These are phyloP conservation scores for Protobothrops mucrosquamatus DNA, from an alignment of 2,113 vertebrate genomes.

Conservation along the genomic window DNA sequence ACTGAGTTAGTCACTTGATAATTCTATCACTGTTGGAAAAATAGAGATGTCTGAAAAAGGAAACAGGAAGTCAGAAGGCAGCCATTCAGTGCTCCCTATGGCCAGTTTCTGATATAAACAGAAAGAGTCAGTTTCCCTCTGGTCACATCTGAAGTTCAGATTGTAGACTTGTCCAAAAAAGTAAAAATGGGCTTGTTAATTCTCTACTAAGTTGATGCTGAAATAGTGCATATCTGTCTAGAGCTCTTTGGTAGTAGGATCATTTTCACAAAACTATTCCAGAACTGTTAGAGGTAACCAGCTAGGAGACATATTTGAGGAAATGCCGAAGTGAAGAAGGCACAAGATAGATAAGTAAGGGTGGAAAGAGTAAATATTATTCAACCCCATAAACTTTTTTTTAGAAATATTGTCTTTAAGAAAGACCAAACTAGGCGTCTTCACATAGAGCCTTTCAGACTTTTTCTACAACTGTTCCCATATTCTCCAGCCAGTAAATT, in stretches of 20 bases:
- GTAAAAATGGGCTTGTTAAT: not conserved
- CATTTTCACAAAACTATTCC: not conserved
- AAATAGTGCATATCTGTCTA: not conserved
- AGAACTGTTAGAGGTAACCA: not conserved
- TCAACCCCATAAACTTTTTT: constrained; percentile 23
- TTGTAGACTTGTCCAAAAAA: not conserved
- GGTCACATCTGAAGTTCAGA: not conserved
- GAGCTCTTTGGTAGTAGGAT: not conserved
- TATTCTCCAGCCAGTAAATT: not conserved
- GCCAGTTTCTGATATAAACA: not conserved
- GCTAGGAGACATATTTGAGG: no score
- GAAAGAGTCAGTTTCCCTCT: not conserved
- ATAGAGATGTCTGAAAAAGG: not conserved
- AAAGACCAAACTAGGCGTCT: not conserved
- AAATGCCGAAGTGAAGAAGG: not conserved
- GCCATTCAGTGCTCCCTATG: not conserved
- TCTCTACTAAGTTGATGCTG: not conserved
- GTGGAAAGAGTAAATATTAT: not conserved
- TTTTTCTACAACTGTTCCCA: not conserved
- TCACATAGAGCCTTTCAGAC: not conserved
- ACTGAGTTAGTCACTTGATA: not conserved
- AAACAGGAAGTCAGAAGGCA: not conserved
- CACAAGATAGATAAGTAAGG: no score
- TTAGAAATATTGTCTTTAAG: constrained; percentile 44
- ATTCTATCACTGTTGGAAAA: not conserved